Evolutionary conservation across 2,797 vertebrate genomes (phyloP), one percentile per base, ranked within the genome.

Genomic region (Sphaeramia orbicularis): DNA sequence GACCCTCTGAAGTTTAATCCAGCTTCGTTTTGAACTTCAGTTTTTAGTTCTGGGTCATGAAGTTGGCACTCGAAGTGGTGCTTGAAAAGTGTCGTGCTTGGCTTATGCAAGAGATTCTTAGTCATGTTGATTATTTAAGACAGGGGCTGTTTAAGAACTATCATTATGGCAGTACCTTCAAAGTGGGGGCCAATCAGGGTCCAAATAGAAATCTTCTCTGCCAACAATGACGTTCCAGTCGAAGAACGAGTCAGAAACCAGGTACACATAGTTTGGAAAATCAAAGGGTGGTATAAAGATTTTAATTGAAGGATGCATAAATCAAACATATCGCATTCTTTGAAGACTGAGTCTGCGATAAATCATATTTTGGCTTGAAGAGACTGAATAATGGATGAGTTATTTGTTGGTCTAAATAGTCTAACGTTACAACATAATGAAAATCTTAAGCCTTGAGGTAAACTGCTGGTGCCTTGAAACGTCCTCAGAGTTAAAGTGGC

Each of bases 291-390:
- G 73, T 52, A 41, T 80, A 70, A 66, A 71, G 63, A 61, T 67
- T 86, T 81, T 86, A 77, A 86, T 85, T 80, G 73, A 57, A 43
- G 52, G n/a, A 78, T 48, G 36, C 78, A 84, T 89, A 88, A 89
- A 92, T 91, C 88, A 90, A 65, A 89, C 35, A 62, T 27, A 63
- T 48, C 65, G 48, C 24, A 21, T 41, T 51, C 74, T 57, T 74
- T 77, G 63, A 73, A 78, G 11, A 24, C 54, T 49, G 56, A 54
- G 65, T 67, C 48, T 58, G 64, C 67, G 55, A 51, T 86, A 88
- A 87, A 90, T 89, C 71, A 80, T 36, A n/a, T 61, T 69, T 42
- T 71, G 71, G 48, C 70, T 77, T 47, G 27, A 62, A 58, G 69
- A 68, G 59, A 86, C 61, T 81, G 76, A 83, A 76, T 81, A 84